phyloP scores from a whole-genome alignment of 2,113 vertebrate genomes.

The Hepsetus odoe region DNA sequence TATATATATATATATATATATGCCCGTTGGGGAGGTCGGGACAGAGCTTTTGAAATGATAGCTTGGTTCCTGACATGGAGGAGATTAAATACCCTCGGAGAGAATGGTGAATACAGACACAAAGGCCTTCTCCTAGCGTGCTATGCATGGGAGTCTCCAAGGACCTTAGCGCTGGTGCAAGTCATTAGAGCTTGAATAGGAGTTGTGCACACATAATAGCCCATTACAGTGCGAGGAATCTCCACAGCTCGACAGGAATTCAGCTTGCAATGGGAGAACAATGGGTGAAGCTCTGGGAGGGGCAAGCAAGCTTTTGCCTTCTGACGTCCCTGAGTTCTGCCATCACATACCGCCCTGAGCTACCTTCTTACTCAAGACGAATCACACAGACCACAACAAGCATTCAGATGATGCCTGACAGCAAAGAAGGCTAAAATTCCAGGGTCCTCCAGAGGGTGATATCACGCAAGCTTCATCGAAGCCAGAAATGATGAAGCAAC shows the following conservation, averaged over 20 bases:
- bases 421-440: background rate
- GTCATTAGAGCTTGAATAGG: slow-evolving; percentile 71
- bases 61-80: slow-evolving; percentile 15
- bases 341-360: slow-evolving; percentile 48
- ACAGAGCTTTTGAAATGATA: background rate
- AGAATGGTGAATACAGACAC: slow-evolving; percentile 23
- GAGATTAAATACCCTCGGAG: slow-evolving; percentile 45
- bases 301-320: slow-evolving; percentile 44
- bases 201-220: slow-evolving; percentile 67
- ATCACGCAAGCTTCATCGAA: background rate
- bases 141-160: slow-evolving; percentile 59
- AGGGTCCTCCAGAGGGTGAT: background rate
- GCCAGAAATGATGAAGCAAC: background rate
- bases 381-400: background rate
- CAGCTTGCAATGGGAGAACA: slow-evolving; percentile 64
- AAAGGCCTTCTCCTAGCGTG: slow-evolving; percentile 60
- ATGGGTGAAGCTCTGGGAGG: slow-evolving; percentile 66
- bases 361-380: background rate
- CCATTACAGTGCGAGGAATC: slow-evolving; percentile 70
- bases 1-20: too few relatives aligned
- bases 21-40: background rate
- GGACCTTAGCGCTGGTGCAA: slow-evolving; percentile 59
- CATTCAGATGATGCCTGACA: slow-evolving; percentile 7
- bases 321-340: slow-evolving; percentile 60
- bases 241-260: slow-evolving; percentile 69